These are phyloP conservation scores for Tympanuchus pallidicinctus DNA, from an alignment of 2,113 vertebrate species.

Conservation along the genomic window DNA sequence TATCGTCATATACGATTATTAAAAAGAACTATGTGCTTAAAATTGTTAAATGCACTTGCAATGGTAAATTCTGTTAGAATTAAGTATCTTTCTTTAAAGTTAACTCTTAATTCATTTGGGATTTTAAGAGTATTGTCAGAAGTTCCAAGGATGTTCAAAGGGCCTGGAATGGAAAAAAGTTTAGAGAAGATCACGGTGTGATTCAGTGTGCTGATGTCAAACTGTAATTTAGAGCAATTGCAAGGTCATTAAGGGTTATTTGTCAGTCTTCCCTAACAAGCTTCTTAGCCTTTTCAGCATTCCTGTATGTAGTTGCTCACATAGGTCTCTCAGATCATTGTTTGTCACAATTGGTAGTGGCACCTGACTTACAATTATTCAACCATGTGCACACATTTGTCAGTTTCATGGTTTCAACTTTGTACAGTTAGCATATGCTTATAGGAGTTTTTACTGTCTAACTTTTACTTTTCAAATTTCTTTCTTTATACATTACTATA, in stretches of 20 bases:
- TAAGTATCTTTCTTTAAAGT: not conserved
- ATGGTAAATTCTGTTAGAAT: not conserved
- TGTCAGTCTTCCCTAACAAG: slow-evolving; percentile 58
- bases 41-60: not conserved
- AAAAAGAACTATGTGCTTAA: not conserved
- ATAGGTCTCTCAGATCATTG: slow-evolving; percentile 62
- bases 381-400: slow-evolving; percentile 68
- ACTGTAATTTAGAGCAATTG: slow-evolving; percentile 31
- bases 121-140: not conserved
- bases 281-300: slow-evolving; percentile 68
- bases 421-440: slow-evolving; percentile 24
- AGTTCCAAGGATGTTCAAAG: not conserved
- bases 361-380: slow-evolving; percentile 66
- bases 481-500: not conserved
- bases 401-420: slow-evolving; percentile 56
- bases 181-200: not conserved
- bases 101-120: not conserved
- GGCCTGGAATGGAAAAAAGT: not conserved
- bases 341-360: slow-evolving; percentile 69
- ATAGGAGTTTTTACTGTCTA: not conserved
- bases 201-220: slow-evolving; percentile 33
- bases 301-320: slow-evolving; percentile 62
- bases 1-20: not conserved
- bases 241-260: slow-evolving; percentile 67
- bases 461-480: not conserved